Evolutionary conservation across 2,888 invertebrate genomes (phyloP).

Genomic region (Hirtodrosophila cameraria): DNA sequence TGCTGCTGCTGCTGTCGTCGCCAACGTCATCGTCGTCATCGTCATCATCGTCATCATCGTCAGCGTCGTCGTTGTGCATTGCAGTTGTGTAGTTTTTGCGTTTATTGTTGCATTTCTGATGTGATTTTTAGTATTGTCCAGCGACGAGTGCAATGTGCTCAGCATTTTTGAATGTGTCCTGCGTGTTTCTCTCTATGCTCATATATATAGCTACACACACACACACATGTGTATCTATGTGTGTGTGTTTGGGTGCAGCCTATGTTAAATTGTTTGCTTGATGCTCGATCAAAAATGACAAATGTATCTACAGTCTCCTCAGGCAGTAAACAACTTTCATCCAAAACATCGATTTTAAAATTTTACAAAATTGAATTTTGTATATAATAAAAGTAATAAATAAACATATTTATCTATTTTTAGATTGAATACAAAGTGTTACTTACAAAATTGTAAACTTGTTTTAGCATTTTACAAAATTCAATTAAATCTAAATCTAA

Average conservation of each 20-base stretch:
- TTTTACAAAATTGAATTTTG: neutral
- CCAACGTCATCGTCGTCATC: conserved; percentile 56
- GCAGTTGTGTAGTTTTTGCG: conserved; percentile 74
- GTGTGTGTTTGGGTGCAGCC: conserved; percentile 33
- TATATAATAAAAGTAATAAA: neutral
- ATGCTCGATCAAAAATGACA: conserved; percentile 81
- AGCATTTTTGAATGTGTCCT: conserved; percentile 70
- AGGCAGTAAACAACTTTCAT: conserved; percentile 15
- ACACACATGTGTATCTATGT: neutral
- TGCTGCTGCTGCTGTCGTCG: conserved; percentile 56
- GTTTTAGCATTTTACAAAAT: neutral
- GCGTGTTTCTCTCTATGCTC: conserved; percentile 6
- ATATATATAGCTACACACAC: neutral
- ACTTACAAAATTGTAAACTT: no score
- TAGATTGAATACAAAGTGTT: no score
- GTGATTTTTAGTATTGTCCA: conserved; percentile 81
- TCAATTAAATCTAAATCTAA: neutral
- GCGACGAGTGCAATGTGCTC: conserved; percentile 76
- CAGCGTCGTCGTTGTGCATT: conserved; percentile 26
- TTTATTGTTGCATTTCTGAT: conserved; percentile 81
- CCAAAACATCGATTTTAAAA: neutral
- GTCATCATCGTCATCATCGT: conserved; percentile 31
- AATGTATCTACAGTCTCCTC: conserved; percentile 66
- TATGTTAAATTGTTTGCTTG: conserved; percentile 80
- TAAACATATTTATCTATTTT: no score